A percentile compares a stretch with the other conserved stretches of the same genome.
phyloP scores from a whole-genome alignment of 2,797 vertebrate species.

The Chaenodraco wilsoni region DNA sequence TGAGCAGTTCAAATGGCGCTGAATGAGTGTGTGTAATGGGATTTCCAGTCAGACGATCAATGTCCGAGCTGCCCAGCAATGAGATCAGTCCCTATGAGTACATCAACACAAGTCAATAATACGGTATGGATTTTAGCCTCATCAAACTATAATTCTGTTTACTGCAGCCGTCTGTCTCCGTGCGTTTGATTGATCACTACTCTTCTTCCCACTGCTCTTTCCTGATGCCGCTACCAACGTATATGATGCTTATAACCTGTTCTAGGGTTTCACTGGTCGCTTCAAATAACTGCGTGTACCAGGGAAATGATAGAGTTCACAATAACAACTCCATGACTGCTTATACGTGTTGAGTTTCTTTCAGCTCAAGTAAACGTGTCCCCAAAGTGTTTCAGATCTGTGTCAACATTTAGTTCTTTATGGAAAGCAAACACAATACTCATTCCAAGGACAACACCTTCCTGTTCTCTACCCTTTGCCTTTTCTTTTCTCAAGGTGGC shows the following conservation, averaged over 20 bases:
- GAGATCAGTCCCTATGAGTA: constrained; percentile 68
- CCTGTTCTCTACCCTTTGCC: neutral
- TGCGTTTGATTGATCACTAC: constrained; percentile 17
- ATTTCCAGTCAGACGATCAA: constrained; percentile 72
- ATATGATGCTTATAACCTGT: constrained; percentile 5
- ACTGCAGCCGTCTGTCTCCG: constrained; percentile 51
- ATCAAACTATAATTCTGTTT: constrained; percentile 72
- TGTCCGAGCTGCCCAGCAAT: constrained; percentile 64
- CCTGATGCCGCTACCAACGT: constrained; percentile 2
- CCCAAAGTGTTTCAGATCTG: neutral
- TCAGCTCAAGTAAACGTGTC: constrained; percentile 8
- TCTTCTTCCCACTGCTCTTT: constrained; percentile 20
- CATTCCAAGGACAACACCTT: neutral
- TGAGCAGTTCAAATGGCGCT: constrained; percentile 40
- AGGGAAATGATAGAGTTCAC: constrained; percentile 3
- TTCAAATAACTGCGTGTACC: constrained; percentile 15
- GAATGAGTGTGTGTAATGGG: constrained; percentile 54
- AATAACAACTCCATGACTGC: constrained; percentile 8
- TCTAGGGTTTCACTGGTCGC: neutral
- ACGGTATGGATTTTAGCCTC: constrained; percentile 65
- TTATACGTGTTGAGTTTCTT: constrained; percentile 13
- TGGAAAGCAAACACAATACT: constrained; percentile 20
- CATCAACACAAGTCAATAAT: constrained; percentile 69
- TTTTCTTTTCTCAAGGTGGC: constrained; percentile 1
- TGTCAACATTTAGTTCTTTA: constrained; percentile 13